Conservation (phyloP, 2,888 invertebrate genomes). For the Erannis defoliaria region DNA sequence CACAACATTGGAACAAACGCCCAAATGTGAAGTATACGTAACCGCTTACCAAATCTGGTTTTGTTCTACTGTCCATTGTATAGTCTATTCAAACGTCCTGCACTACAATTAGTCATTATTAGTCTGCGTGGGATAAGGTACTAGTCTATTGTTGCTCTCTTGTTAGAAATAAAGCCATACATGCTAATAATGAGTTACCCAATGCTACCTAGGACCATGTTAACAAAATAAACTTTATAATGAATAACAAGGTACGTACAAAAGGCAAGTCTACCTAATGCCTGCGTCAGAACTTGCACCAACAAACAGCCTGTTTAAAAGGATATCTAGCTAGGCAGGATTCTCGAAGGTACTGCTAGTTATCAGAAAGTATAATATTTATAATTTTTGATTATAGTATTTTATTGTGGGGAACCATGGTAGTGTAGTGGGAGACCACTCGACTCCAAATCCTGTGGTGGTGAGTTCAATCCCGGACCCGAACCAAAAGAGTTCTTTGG, state of each 20-base stretch:
- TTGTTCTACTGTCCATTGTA: constrained; percentile 51
- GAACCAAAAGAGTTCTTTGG: too few species aligned
- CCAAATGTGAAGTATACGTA: constrained; percentile 47
- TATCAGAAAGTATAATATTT: too few species aligned
- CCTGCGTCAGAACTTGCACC: neutral
- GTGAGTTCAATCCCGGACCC: too few species aligned
- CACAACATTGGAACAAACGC: constrained; percentile 11
- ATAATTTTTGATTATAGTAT: too few species aligned
- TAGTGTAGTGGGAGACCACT: too few species aligned
- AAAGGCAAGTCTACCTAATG: neutral
- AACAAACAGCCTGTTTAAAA: neutral
- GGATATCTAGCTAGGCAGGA: too few species aligned
- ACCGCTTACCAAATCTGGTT: constrained; percentile 55
- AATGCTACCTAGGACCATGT: constrained; percentile 14
- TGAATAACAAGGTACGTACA: neutral
- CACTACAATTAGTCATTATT: constrained; percentile 23
- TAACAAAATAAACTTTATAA: constrained; percentile 8
- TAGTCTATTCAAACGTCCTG: constrained; percentile 33
- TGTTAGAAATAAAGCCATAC: constrained; percentile 29
- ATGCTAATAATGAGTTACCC: constrained; percentile 20
- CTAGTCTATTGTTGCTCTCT: constrained; percentile 30
- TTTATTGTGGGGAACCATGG: too few species aligned
- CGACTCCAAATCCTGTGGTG: too few species aligned
- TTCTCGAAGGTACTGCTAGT: too few species aligned
- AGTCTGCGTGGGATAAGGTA: constrained; percentile 22